Conservation (phyloP, 2,797 vertebrate genomes). For the Valencia hispanica region DNA sequence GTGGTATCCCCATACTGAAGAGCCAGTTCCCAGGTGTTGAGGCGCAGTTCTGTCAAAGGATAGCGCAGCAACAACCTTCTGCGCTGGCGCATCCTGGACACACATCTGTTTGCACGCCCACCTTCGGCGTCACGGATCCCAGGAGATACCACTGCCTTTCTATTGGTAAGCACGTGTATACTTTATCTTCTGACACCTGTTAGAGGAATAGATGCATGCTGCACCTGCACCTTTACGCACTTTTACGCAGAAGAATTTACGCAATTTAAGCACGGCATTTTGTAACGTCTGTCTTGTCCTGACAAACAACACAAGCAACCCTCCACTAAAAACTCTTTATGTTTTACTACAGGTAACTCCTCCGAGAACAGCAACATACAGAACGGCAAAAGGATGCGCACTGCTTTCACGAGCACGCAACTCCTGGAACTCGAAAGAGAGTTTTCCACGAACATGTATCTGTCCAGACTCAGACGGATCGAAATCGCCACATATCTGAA, state of each 20-base stretch:
- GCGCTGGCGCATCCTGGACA: slow-evolving; percentile 84
- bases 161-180: slow-evolving; percentile 86
- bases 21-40: slow-evolving; percentile 87
- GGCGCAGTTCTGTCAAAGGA: slow-evolving; percentile 88
- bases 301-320: background rate
- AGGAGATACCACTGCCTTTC: slow-evolving; percentile 95
- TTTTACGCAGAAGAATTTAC: slow-evolving; percentile 48
- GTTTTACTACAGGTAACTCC: slow-evolving; percentile 80
- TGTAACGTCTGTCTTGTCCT: background rate
- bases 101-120: slow-evolving; percentile 81
- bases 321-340: background rate
- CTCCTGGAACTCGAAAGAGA: slow-evolving; percentile 97
- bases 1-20: slow-evolving; percentile 88
- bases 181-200: slow-evolving; percentile 15
- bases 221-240: background rate
- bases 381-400: slow-evolving; percentile 97
- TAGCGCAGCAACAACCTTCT: slow-evolving; percentile 83
- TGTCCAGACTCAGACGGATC: slow-evolving; percentile 93
- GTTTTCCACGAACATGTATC: slow-evolving; percentile 98
- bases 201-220: background rate
- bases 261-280: slow-evolving; percentile 31
- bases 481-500: slow-evolving; percentile 98
- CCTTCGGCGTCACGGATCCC: slow-evolving; percentile 94
- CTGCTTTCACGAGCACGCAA: slow-evolving; percentile 97
- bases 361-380: slow-evolving; percentile 89